Conservation (phyloP, 2,113 vertebrate species). For the Melierax canorus region DNA sequence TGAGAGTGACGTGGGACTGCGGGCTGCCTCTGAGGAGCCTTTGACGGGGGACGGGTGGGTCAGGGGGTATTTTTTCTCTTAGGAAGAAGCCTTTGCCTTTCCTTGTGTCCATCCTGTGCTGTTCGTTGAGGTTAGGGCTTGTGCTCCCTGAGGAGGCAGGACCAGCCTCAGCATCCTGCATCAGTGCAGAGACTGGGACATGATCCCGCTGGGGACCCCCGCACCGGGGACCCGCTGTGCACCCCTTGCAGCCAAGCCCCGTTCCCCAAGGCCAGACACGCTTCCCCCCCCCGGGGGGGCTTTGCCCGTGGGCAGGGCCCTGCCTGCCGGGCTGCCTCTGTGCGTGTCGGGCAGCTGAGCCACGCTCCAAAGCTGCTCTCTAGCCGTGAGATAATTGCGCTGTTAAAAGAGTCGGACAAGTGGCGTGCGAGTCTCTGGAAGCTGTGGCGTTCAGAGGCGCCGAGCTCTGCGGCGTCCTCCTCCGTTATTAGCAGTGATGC, state of each 20-base stretch:
- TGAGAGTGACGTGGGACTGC: background rate
- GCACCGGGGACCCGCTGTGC: accelerated
- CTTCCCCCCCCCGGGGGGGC: background rate
- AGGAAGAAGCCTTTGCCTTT: background rate
- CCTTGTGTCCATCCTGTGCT: accelerated
- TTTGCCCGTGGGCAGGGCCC: background rate
- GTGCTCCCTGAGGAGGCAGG: background rate
- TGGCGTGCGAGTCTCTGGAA: background rate
- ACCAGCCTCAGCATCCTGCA: background rate
- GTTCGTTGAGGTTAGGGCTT: background rate
- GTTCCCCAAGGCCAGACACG: accelerated
- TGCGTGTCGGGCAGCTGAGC: accelerated
- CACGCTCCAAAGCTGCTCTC: background rate
- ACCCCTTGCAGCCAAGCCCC: background rate
- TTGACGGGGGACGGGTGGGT: background rate
- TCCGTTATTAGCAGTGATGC: background rate
- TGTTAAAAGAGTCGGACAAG: background rate
- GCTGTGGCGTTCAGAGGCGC: background rate
- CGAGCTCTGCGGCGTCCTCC: background rate
- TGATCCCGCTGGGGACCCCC: accelerated
- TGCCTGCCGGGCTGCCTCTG: background rate
- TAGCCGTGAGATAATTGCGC: background rate
- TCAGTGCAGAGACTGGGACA: accelerated
- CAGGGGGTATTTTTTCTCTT: background rate
- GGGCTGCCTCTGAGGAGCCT: background rate